These are phyloP conservation scores for Zaprionus lachaisei DNA, from an alignment of 1,140 invertebrate genomes.

Conservation along the genomic window DNA sequence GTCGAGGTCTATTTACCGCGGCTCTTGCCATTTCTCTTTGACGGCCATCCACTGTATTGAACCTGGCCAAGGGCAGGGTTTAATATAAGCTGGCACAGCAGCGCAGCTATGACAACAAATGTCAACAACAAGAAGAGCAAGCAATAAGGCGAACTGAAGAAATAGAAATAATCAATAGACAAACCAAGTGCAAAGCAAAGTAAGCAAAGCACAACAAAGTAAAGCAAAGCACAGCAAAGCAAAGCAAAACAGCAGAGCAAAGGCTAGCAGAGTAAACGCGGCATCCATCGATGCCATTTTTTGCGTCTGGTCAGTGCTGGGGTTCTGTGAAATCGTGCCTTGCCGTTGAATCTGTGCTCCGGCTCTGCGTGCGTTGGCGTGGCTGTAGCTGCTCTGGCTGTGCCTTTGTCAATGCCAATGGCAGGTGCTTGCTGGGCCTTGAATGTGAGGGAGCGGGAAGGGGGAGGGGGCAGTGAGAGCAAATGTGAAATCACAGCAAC, in stretches of 20 bases:
- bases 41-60: conserved; percentile 23
- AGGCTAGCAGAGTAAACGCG: neutral
- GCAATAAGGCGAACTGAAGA: conserved; percentile 47
- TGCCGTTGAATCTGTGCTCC: neutral
- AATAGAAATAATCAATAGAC: conserved; percentile 78
- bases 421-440: conserved; percentile 52
- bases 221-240: neutral
- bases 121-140: conserved; percentile 11
- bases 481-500: conserved; percentile 65
- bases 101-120: conserved; percentile 66
- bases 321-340: neutral
- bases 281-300: conserved; percentile 4
- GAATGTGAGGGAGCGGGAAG: neutral
- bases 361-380: neutral
- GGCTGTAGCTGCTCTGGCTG: conserved; percentile 21
- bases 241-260: neutral
- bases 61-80: conserved; percentile 41
- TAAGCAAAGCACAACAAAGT: neutral
- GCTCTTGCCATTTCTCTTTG: conserved; percentile 9
- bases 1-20: conserved; percentile 16
- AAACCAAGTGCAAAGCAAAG: conserved; percentile 1
- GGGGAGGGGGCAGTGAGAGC: neutral
- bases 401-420: conserved; percentile 75
- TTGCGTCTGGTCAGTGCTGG: conserved; percentile 1
- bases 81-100: conserved; percentile 37